Evolutionary conservation across 1,140 invertebrate genomes (phyloP), one percentile per base, ranked within the genome.

Genomic region (Anastatus disparis): DNA sequence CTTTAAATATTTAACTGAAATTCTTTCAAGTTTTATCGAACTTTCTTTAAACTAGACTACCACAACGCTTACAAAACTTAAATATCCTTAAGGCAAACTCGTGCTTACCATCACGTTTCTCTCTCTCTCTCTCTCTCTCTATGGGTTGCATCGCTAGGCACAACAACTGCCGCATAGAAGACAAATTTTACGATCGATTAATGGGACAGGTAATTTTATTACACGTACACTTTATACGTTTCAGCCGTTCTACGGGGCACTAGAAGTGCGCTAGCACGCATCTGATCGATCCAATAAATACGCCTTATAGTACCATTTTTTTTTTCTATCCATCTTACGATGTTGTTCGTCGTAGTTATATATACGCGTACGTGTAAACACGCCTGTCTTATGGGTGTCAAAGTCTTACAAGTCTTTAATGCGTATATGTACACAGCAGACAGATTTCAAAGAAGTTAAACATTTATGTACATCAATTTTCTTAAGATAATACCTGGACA

Each of bases 131-230:
- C n/a, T n/a, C n/a, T n/a, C n/a, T n/a, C n/a, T n/a, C n/a, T n/a
- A n/a, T n/a, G n/a, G n/a, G 29, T 56, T 56, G 29, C 40, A 61
- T 17, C 20, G 29, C 6, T n/a, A n/a, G n/a, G 29, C n/a, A 52
- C 48, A 44, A 38, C 26, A 13, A 64, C 46, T 64, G 13, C 61
- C 46, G 48, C 48, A 35, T 26, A 52, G 46, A 48, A 53, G 63
- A 65, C 50, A 65, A 65, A 65, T 65, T 65, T 65, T 65, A 65
- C 63, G 63, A 35, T 22, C 63, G 50, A 55, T 65, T 65, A 65
- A 65, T 65, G 50, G 63, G 63, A 65, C 63, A 65, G 35, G 63
- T 22, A 29, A 38, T 42, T 65, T 65, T 65, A 65, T 65, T 55
- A 42, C 63, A 8, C 42, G 26, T 26, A 9, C 48, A 53, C 26